These are phyloP conservation scores for Coregonus suidteri DNA, from an alignment of 2,797 vertebrate species.

Conservation along the genomic window DNA sequence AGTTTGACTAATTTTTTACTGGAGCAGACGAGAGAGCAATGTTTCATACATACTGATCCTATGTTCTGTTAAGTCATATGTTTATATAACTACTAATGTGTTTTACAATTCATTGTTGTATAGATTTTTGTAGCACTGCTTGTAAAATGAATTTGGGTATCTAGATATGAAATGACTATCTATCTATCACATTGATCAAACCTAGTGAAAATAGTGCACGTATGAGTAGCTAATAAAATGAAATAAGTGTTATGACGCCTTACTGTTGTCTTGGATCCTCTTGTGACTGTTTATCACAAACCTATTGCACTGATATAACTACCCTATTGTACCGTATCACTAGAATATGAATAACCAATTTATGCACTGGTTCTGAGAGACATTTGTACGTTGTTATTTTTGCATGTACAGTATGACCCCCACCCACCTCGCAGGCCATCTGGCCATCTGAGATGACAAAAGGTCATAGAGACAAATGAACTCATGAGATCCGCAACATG, in stretches of 20 bases:
- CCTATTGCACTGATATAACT: too few species aligned
- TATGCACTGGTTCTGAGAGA: background rate
- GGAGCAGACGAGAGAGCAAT: background rate
- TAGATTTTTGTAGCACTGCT: slow-evolving; percentile 59
- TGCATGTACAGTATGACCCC: background rate
- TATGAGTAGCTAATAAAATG: slow-evolving; percentile 47
- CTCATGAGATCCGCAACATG: background rate
- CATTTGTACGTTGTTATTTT: background rate
- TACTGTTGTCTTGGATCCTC: slow-evolving; percentile 21
- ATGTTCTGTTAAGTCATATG: slow-evolving; percentile 4
- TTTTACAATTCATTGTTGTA: slow-evolving; percentile 55
- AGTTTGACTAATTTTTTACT: background rate
- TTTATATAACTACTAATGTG: slow-evolving; percentile 24
- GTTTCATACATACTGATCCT: slow-evolving; percentile 1
- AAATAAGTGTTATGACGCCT: background rate
- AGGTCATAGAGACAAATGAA: background rate
- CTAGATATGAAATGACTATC: slow-evolving; percentile 31
- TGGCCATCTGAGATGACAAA: background rate
- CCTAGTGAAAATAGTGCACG: slow-evolving; percentile 43
- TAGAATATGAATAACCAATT: background rate
- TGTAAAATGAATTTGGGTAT: slow-evolving; percentile 45
- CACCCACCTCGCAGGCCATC: slow-evolving; percentile 19
- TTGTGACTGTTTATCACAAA: too few species aligned
- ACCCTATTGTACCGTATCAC: background rate
- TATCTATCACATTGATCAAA: slow-evolving; percentile 20